Evolutionary conservation across 2,888 invertebrate species (phyloP).

Genomic region (Nephrocerus scutellatus): DNA sequence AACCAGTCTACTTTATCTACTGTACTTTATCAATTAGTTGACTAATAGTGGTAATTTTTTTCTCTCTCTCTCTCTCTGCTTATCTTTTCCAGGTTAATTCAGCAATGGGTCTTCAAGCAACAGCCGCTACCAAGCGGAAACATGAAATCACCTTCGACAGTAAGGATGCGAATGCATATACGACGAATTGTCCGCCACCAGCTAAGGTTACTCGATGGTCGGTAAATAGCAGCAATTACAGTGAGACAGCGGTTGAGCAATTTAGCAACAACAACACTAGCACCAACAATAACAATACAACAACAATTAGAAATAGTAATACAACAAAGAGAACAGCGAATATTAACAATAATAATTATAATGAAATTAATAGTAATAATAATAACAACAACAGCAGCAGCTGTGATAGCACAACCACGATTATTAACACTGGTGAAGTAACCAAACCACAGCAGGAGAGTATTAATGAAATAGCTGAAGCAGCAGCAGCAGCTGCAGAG

Average conservation of each 20-base stretch:
- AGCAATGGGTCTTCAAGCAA: slow-evolving; percentile 69
- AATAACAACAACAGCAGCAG: slow-evolving; percentile 19
- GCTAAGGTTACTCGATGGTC: slow-evolving; percentile 56
- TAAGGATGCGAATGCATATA: slow-evolving; percentile 50
- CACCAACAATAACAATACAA: slow-evolving; percentile 10
- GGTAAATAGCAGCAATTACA: slow-evolving; percentile 42
- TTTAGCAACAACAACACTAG: slow-evolving; percentile 9
- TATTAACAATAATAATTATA: slow-evolving; percentile 15
- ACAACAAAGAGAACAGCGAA: slow-evolving; percentile 30
- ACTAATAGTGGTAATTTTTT: not conserved
- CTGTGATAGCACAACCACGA: slow-evolving; percentile 20
- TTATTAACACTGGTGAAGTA: slow-evolving; percentile 19
- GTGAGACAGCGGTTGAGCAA: slow-evolving; percentile 36
- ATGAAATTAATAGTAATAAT: slow-evolving; percentile 17
- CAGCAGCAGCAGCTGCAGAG: slow-evolving; percentile 11
- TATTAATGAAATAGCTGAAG: slow-evolving; percentile 2
- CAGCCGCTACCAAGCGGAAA: slow-evolving; percentile 63
- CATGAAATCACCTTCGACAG: slow-evolving; percentile 50
- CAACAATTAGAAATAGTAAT: slow-evolving; percentile 27
- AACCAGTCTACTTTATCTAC: too few species aligned
- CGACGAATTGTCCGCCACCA: slow-evolving; percentile 48
- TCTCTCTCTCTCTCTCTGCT: slow-evolving; percentile 12
- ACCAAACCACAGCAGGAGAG: too few species aligned
- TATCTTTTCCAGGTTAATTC: slow-evolving; percentile 48
- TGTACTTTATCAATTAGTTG: too few species aligned